phyloP scores from a whole-genome alignment of 2,797 vertebrate species.

The Sorex maritimensis region DNA sequence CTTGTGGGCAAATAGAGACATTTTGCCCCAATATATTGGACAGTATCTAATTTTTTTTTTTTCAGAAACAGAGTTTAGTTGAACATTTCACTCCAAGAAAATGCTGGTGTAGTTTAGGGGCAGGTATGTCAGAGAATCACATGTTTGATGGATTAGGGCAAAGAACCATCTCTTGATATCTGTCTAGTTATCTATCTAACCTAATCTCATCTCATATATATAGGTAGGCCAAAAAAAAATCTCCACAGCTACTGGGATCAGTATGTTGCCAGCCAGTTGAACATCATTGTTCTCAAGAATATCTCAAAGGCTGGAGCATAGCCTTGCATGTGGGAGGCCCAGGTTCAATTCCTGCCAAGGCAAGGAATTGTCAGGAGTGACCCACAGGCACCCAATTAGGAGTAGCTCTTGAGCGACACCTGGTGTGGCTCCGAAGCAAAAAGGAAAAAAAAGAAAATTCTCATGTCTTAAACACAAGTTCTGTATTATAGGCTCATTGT shows the following conservation, averaged over 20 bases:
- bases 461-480: not conserved
- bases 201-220: not conserved
- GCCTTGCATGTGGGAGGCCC: too few species aligned
- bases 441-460: too few species aligned
- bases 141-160: not conserved
- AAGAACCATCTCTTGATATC: not conserved
- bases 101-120: not conserved
- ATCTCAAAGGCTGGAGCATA: not conserved
- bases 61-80: slow-evolving; percentile 24
- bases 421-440: too few species aligned
- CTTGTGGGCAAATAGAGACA: slow-evolving; percentile 25
- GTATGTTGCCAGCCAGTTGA: not conserved
- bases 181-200: not conserved
- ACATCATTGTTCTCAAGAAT: not conserved
- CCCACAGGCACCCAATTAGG: too few species aligned
- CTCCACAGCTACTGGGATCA: not conserved
- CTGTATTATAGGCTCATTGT: not conserved
- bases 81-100: not conserved
- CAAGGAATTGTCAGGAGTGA: too few species aligned
- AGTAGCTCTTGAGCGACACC: too few species aligned
- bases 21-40: not conserved
- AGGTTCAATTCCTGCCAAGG: too few species aligned
- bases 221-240: not conserved
- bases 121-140: not conserved
- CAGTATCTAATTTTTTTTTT: slow-evolving; percentile 1